Conservation (phyloP, 1,140 invertebrate species). For the Teleopsis dalmanni region DNA sequence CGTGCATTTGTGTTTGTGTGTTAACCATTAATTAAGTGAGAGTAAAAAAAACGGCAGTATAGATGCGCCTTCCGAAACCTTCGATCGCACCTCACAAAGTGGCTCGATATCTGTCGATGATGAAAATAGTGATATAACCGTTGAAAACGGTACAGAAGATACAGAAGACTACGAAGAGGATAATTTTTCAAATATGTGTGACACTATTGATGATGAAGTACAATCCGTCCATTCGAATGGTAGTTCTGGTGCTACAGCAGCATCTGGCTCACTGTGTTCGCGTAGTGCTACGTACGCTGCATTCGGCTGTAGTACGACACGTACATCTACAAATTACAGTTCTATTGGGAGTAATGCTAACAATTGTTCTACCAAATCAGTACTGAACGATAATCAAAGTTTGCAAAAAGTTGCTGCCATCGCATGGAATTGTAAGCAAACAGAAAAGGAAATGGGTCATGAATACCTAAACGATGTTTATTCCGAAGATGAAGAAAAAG, state of each 20-base stretch:
- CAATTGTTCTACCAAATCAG: background rate
- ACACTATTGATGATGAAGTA: constrained; percentile 21
- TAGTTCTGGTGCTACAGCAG: background rate
- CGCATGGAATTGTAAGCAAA: constrained; percentile 30
- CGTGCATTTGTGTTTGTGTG: constrained; percentile 4
- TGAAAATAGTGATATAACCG: constrained; percentile 41
- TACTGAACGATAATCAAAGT: constrained; percentile 20
- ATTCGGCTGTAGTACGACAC: background rate
- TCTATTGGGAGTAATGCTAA: background rate
- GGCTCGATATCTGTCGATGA: constrained; percentile 40
- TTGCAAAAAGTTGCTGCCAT: constrained; percentile 32
- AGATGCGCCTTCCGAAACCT: constrained; percentile 27
- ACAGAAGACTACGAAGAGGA: constrained; percentile 41
- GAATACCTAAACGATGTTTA: constrained; percentile 38
- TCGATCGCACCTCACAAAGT: constrained; percentile 28
- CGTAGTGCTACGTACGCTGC: constrained; percentile 2
- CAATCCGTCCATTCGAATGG: constrained; percentile 14
- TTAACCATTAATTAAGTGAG: constrained; percentile 22
- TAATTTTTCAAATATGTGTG: constrained; percentile 24
- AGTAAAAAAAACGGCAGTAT: constrained; percentile 31
- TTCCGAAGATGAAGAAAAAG: constrained; percentile 60
- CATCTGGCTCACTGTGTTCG: background rate
- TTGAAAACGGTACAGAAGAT: constrained; percentile 39
- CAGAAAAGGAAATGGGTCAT: constrained; percentile 30
- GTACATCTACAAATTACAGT: background rate